Base-by-base conservation (phyloP, 2,888 invertebrate genomes). In the Brachypalpus laphriformis region DNA sequence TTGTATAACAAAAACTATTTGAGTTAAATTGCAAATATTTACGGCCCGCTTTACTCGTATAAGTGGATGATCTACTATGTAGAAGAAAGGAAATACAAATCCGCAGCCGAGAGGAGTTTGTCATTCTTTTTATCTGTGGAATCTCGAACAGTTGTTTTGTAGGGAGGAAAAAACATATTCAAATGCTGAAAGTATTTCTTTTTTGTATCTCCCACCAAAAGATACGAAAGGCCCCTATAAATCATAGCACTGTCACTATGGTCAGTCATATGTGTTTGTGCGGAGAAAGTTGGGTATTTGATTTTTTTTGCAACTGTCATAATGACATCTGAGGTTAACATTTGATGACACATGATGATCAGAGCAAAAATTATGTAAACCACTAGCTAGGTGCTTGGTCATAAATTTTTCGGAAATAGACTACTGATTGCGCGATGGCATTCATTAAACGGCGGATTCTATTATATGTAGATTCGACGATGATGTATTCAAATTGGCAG, bases 281-380 rank as follows among this genome's bases (percentile, higher is more conserved):
- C 7, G 28, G 68, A 56, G 68, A 68, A 68, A 68, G 68, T 54
- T 54, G 1, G 40, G 16, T 8, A 3, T 47, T 45, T 65, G 34
- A 3, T 51, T 49, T 37, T 65, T 65, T 34, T 49, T 18, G 20
- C 14, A 51, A 20, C 49, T 54, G 40, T 54, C 68, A 68, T 42
- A 42, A 42, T 68, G 28, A 56, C 68, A 54, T 54, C 14, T 54
- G 16, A 14, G 28, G 54, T 68, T 42, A 28, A 11, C 18, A 16
- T 18, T 42, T 28, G 1, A 11, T 18, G 42, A 54, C 54, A 28
- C 28, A 37, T n/a, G 8, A 16, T 18, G 28, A 54, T 34, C 37
- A 37, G 22, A 6, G 1, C 7, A 18, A 3, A 66, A 51, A 42
- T 68, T 68, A 68, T 54, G 54, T 68, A 68, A 56, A 42, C 1